phyloP scores from a whole-genome alignment of 2,888 invertebrate genomes.

The Drosophila demipolita region DNA sequence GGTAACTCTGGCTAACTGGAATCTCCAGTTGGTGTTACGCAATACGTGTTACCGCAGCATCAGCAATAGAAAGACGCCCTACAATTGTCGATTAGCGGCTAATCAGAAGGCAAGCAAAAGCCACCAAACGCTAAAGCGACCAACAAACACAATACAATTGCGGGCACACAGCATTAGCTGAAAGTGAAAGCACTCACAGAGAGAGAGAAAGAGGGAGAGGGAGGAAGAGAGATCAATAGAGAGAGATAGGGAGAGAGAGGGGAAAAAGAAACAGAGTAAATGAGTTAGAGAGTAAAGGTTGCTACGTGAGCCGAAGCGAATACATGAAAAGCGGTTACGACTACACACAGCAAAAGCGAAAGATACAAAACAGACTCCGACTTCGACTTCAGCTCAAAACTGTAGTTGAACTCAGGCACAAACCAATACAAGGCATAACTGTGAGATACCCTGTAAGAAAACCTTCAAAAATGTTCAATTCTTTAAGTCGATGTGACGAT shows the following conservation, averaged over 20 bases:
- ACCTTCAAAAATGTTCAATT: background rate
- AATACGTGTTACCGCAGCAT: conserved; percentile 38
- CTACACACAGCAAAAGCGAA: conserved; percentile 42
- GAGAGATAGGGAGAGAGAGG: conserved; percentile 6
- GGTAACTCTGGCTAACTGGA: conserved; percentile 11
- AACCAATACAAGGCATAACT: conserved; percentile 2
- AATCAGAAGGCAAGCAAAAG: conserved; percentile 54
- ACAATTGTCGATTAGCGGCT: conserved; percentile 53
- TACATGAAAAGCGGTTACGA: conserved; percentile 53
- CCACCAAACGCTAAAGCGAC: conserved; percentile 42
- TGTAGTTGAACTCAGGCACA: conserved; percentile 30
- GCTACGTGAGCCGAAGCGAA: conserved; percentile 46
- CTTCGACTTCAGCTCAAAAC: conserved; percentile 16
- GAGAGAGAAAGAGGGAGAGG: conserved; percentile 8
- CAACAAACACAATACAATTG: conserved; percentile 60
- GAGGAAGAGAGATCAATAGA: background rate
- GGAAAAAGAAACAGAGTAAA: conserved; percentile 21
- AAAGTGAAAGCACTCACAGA: conserved; percentile 77
- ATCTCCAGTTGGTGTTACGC: conserved; percentile 37
- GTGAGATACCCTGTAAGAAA: background rate
- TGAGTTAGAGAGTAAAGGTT: conserved; percentile 45
- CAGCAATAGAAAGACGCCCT: conserved; percentile 35
- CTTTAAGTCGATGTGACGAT: background rate
- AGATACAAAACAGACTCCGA: conserved; percentile 34
- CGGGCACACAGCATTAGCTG: conserved; percentile 52